phyloP scores from a whole-genome alignment of 2,113 vertebrate species.

The Orthochromis indermauri region DNA sequence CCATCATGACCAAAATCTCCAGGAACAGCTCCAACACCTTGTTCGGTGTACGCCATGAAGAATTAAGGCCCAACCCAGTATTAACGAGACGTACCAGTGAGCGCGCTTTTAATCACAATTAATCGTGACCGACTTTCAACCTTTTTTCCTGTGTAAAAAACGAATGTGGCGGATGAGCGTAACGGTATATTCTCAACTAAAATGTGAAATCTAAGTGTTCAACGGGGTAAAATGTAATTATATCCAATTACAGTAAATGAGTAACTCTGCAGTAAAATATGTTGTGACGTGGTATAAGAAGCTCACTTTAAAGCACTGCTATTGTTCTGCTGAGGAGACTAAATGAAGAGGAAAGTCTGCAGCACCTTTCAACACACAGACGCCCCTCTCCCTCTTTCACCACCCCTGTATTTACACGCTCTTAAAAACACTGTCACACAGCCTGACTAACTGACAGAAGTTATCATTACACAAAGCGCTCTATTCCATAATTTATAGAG shows the following conservation, averaged over 20 bases:
- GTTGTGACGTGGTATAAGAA: neutral
- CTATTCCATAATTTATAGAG: constrained; percentile 92
- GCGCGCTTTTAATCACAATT: neutral
- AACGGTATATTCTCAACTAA: rapidly evolving
- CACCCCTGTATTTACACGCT: constrained; percentile 52
- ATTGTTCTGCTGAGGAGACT: constrained; percentile 22
- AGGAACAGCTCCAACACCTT: neutral
- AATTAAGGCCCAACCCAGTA: neutral
- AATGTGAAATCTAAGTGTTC: neutral
- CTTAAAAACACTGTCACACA: constrained; percentile 64
- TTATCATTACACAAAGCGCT: constrained; percentile 87
- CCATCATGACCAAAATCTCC: rapidly evolving
- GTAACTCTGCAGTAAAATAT: neutral
- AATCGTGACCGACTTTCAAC: neutral
- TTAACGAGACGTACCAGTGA: rapidly evolving
- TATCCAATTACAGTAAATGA: neutral
- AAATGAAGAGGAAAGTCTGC: constrained; percentile 17
- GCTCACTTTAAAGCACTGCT: constrained; percentile 19
- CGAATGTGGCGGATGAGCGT: neutral
- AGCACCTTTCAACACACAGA: constrained; percentile 41
- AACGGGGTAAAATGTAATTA: neutral
- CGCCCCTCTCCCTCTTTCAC: constrained; percentile 32
- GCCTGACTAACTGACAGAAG: constrained; percentile 80
- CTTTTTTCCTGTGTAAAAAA: neutral
- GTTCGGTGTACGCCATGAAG: neutral